A percentile compares a stretch with the other conserved stretches of the same genome.
These are phyloP conservation scores for Caenorhabditis auriculariae DNA, from an alignment of 2,888 invertebrate species.

Conservation along the genomic window DNA sequence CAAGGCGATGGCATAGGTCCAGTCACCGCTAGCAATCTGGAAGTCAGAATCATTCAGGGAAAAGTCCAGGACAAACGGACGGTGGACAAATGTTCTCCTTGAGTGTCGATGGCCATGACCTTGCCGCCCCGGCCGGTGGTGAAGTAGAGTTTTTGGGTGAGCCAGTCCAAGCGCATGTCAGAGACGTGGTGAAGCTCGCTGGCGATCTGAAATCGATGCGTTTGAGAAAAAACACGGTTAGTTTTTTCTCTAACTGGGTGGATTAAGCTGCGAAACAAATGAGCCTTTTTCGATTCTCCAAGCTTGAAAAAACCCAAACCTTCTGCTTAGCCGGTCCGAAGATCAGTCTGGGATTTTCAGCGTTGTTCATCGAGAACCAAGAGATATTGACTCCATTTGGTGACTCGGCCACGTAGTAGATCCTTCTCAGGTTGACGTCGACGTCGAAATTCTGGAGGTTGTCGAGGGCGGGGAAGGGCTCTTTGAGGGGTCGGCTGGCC, in stretches of 20 bases:
- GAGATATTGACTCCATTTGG: conserved; percentile 61
- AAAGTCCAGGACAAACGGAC: neutral
- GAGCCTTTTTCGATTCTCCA: too few relatives aligned
- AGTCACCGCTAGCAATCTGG: conserved; percentile 81
- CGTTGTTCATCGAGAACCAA: conserved; percentile 63
- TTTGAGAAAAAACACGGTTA: too few relatives aligned
- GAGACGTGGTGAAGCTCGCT: conserved; percentile 54
- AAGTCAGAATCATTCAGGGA: neutral
- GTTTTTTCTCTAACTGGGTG: too few relatives aligned
- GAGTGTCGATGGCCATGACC: conserved; percentile 36
- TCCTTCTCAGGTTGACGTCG: conserved; percentile 54
- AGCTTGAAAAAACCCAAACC: conserved; percentile 2
- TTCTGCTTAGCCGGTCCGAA: conserved; percentile 47
- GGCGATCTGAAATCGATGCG: conserved; percentile 13
- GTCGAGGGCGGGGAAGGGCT: conserved; percentile 48
- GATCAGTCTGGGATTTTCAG: conserved; percentile 54
- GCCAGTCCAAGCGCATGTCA: conserved; percentile 79
- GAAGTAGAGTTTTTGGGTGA: conserved; percentile 94
- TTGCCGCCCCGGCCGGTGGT: conserved; percentile 87
- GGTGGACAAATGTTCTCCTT: conserved; percentile 41
- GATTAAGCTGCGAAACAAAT: neutral
- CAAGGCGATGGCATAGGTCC: conserved; percentile 89
- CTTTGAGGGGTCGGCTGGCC: conserved; percentile 35
- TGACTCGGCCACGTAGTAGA: conserved; percentile 58
- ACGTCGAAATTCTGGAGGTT: conserved; percentile 61